Conservation (phyloP, 1,140 invertebrate species). For the Eriocheir sinensis region DNA sequence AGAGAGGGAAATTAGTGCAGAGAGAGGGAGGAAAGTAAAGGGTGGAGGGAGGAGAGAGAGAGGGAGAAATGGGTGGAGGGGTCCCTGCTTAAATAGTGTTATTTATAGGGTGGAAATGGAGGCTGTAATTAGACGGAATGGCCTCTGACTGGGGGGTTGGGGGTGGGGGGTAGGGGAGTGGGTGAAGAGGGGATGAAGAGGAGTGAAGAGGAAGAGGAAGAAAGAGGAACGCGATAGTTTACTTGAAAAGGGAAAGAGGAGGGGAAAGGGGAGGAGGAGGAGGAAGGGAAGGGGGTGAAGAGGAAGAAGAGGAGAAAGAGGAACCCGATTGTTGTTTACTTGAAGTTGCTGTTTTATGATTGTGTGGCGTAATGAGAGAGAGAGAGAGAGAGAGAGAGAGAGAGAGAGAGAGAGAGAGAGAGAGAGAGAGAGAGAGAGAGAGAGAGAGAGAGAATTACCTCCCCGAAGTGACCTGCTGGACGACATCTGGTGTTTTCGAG, state of each 20-base stretch:
- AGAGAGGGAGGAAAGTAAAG: neutral
- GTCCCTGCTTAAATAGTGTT: conserved; percentile 5
- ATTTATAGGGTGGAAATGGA: conserved; percentile 25
- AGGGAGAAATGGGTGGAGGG: neutral
- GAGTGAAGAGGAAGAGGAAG: no score
- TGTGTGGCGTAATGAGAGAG: neutral
- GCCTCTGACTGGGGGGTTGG: neutral
- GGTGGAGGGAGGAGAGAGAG: conserved; percentile 14
- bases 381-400: neutral
- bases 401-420: no score
- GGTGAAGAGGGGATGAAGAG: neutral
- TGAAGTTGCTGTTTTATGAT: conserved; percentile 11
- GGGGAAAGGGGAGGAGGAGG: no score
- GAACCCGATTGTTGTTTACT: no score
- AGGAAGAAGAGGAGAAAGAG: no score
- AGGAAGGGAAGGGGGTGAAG: no score
- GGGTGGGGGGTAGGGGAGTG: conserved; percentile 8
- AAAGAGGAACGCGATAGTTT: neutral
- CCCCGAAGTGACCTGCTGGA: no score
- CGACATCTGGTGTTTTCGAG: no score
- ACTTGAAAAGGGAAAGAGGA: no score
- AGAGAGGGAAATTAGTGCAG: neutral
- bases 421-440: no score
- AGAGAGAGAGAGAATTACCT: no score
- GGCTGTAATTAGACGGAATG: conserved; percentile 5